Conservation (phyloP, 2,888 invertebrate species). For the Gonocerus acuteangulatus region DNA sequence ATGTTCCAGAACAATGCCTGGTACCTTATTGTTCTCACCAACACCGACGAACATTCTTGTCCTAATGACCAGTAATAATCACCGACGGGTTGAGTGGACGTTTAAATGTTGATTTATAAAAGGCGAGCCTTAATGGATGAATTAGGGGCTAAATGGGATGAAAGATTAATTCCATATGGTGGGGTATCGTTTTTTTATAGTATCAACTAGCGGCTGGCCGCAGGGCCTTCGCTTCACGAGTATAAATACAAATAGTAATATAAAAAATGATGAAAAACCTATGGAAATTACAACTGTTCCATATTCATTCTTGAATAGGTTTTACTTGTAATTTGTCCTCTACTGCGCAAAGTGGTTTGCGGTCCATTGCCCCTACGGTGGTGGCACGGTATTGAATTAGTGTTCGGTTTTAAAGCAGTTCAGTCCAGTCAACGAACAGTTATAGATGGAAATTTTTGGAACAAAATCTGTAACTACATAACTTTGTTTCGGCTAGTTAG, state of each 20-base stretch:
- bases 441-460: too few species aligned
- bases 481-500: too few species aligned
- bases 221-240: too few species aligned
- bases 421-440: too few species aligned
- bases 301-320: constrained; percentile 7
- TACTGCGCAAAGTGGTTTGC: too few species aligned
- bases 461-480: too few species aligned
- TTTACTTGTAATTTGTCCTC: too few species aligned
- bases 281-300: constrained; percentile 2
- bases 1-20: too few species aligned
- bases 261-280: constrained; percentile 14
- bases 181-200: neutral
- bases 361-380: too few species aligned
- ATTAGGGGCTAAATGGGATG: constrained; percentile 17
- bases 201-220: neutral
- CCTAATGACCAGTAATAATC: constrained; percentile 15
- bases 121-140: constrained; percentile 13
- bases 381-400: too few species aligned
- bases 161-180: neutral
- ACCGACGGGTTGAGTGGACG: constrained; percentile 9
- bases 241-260: neutral
- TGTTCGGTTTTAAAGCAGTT: too few species aligned
- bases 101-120: constrained; percentile 23
- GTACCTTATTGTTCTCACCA: too few species aligned
- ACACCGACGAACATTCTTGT: constrained; percentile 1